A percentile compares a stretch with the other conserved stretches of the same genome.
These are phyloP conservation scores for Pedionomus torquatus DNA, from an alignment of 2,113 vertebrate species.

Conservation along the genomic window DNA sequence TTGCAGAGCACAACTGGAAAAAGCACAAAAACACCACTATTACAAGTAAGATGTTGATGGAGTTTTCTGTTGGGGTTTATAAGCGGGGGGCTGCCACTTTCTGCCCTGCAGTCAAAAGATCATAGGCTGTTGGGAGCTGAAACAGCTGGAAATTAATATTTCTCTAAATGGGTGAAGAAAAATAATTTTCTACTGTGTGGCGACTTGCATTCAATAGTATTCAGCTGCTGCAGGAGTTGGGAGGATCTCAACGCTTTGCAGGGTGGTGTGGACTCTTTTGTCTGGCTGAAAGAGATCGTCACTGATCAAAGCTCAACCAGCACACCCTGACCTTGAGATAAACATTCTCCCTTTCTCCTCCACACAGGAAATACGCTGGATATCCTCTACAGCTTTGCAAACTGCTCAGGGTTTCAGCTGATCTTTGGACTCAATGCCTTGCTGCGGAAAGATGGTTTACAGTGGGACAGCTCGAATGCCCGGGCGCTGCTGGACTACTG, in stretches of 20 bases:
- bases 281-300: not conserved
- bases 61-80: not conserved
- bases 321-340: fast-evolving
- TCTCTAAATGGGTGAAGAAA: not conserved
- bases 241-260: not conserved
- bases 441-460: constrained; percentile 76
- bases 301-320: not conserved
- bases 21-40: constrained; percentile 76
- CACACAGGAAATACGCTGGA: constrained; percentile 83
- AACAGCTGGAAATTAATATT: not conserved
- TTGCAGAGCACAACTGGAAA: constrained; percentile 53
- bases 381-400: constrained; percentile 85
- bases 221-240: not conserved
- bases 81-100: not conserved
- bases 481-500: constrained; percentile 84
- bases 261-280: not conserved
- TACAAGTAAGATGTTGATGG: constrained; percentile 68
- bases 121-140: not conserved
- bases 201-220: not conserved
- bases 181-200: not conserved
- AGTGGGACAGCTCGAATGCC: constrained; percentile 90
- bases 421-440: constrained; percentile 95
- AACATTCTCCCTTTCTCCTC: not conserved
- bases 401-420: constrained; percentile 85
- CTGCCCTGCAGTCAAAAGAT: fast-evolving